A percentile compares a stretch with the other conserved stretches of the same genome.
These are phyloP conservation scores for Ridgeia piscesae DNA, from an alignment of 1,140 invertebrate genomes.

Conservation along the genomic window DNA sequence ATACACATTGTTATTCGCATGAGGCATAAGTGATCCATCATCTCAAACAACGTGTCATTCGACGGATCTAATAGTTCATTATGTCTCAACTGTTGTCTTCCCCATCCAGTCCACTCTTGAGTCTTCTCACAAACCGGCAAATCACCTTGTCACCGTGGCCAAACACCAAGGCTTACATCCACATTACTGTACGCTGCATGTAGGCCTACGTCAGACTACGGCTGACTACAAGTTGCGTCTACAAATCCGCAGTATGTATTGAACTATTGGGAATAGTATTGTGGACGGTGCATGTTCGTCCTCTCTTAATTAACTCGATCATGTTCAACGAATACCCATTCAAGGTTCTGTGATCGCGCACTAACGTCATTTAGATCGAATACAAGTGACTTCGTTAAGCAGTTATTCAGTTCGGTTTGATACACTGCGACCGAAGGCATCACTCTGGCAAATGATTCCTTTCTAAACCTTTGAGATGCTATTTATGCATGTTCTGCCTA, in stretches of 20 bases:
- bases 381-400: background rate
- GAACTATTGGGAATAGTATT: background rate
- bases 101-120: background rate
- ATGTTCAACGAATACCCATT: background rate
- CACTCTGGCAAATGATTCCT: background rate
- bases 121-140: background rate
- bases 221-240: background rate
- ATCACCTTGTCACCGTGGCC: background rate
- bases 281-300: background rate
- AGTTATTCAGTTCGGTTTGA: background rate
- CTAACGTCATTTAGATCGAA: background rate
- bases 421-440: background rate
- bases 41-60: background rate
- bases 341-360: background rate
- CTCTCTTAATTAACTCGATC: background rate
- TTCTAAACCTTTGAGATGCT: background rate
- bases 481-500: background rate
- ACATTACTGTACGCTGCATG: background rate
- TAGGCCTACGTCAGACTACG: background rate
- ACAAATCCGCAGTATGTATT: background rate
- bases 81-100: background rate
- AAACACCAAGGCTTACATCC: background rate
- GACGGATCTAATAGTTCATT: background rate
- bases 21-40: background rate
- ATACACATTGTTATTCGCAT: background rate